Base-by-base conservation (phyloP, 2,113 vertebrate species). In the Festucalex cinctus region DNA sequence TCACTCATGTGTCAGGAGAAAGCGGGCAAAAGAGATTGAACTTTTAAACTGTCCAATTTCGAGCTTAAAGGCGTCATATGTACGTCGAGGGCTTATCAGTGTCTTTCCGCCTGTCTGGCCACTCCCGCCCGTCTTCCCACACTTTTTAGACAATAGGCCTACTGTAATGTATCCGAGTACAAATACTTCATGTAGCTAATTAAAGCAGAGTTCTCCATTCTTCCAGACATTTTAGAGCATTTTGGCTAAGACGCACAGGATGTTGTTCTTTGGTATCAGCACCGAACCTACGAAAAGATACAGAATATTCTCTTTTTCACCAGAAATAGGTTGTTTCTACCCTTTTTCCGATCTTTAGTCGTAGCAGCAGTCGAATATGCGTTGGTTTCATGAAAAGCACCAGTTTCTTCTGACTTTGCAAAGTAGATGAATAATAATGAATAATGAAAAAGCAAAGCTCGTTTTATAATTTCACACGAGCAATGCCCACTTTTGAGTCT, bases 11-110 rank as follows among this genome's bases (percentile, higher is more conserved):
- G 88, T 90, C 89, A 57, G 54, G 16, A 57, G 28, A 57, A 57
- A 19, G 54, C 32, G 66, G 68, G 71, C 79, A 82, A 83, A 68
- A 85, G 78, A 80, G 81, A 78, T 59, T 87, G 81, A 90, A 88
- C 85, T 90, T 87, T 83, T 82, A 86, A 86, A 87, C 87, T 83
- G 75, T 67, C 63, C 76, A 77, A 84, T 89, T 85, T 81, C 79
- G 68, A 76, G 85, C 80, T 86, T 81, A 77, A 83, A 86, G 85
- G 81, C 86, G 84, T 84, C 81, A 76, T 86, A 87, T 83, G 84
- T 84, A 85, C 65, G 72, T 75, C 26, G 68, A 80, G 78, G 63
- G 82, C 86, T 89, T 87, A 89, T 83, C 85, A 75, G 81, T 79
- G 85, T 75, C 72, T 82, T 70, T 75, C 70, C 73, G 74, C 83